A percentile compares a stretch with the other conserved stretches of the same genome.
Evolutionary conservation across 2,888 invertebrate species (phyloP).

Genomic region (Clistopyga incitator): DNA sequence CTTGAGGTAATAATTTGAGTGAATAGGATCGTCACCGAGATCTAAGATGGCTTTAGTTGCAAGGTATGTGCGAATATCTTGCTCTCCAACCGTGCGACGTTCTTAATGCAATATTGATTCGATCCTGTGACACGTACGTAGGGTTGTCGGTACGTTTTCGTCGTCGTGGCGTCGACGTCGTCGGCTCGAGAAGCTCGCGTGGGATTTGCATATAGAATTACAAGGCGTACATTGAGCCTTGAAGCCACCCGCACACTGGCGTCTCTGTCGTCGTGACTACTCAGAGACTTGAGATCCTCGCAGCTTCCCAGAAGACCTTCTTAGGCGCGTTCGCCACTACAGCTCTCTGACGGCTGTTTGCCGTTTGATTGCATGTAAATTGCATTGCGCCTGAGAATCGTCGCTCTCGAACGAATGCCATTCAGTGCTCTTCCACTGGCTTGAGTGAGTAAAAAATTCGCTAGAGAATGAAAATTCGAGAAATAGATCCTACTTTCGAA

Average conservation of each 20-base stretch:
- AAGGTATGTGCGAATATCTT: neutral
- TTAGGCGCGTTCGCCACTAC: constrained; percentile 23
- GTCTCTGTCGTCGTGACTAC: constrained; percentile 40
- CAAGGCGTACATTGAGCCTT: constrained; percentile 65
- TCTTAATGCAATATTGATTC: constrained; percentile 77
- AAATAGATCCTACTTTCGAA: constrained; percentile 15
- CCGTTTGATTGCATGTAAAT: constrained; percentile 76
- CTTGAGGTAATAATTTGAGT: neutral
- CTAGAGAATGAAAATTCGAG: neutral
- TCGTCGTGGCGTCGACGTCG: constrained; percentile 49
- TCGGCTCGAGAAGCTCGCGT: constrained; percentile 65
- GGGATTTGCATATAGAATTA: constrained; percentile 79
- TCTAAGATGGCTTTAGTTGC: neutral
- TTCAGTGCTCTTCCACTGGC: neutral
- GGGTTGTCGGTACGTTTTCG: constrained; percentile 40
- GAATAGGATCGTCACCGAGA: neutral
- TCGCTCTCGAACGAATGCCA: neutral
- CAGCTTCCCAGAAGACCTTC: constrained; percentile 48
- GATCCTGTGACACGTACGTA: constrained; percentile 68
- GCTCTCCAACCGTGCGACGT: constrained; percentile 26
- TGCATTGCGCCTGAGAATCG: constrained; percentile 67
- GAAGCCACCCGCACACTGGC: constrained; percentile 35
- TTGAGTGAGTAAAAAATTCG: neutral
- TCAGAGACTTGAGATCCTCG: constrained; percentile 12
- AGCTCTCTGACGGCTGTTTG: constrained; percentile 66